Evolutionary conservation across 2,888 invertebrate genomes (phyloP).

Genomic region (Ferdinandea cuprea): DNA sequence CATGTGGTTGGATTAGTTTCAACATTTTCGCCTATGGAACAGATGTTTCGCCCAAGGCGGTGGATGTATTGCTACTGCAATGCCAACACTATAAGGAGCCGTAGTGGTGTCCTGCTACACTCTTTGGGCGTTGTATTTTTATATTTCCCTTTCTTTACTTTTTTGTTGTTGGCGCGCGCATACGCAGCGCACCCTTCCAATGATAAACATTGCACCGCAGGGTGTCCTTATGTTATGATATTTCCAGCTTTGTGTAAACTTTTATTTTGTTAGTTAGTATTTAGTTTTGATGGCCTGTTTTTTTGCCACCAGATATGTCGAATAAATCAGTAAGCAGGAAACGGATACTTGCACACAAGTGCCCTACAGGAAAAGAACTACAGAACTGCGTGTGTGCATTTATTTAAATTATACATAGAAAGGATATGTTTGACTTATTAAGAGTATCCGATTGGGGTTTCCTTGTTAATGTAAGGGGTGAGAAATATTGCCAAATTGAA

Average conservation of each 20-base stretch:
- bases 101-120: conserved; percentile 22
- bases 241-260: conserved; percentile 34
- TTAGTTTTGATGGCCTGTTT: conserved; percentile 6
- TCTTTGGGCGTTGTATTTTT: conserved; percentile 21
- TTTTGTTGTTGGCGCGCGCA: conserved; percentile 2
- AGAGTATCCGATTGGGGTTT: conserved; percentile 1
- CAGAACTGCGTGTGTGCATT: background rate
- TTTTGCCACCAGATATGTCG: background rate
- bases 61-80: conserved; percentile 33
- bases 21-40: conserved; percentile 74
- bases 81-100: conserved; percentile 4
- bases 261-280: conserved; percentile 29
- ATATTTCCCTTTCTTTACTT: conserved; percentile 25
- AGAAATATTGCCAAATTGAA: too few species aligned
- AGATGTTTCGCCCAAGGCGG: conserved; percentile 76
- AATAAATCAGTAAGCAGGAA: conserved; percentile 38
- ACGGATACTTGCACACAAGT: conserved; percentile 26
- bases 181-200: conserved; percentile 48
- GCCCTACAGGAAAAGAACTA: conserved; percentile 3
- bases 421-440: conserved; percentile 9
- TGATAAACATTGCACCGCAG: conserved; percentile 73
- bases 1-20: conserved; percentile 76
- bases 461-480: background rate
- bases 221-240: conserved; percentile 64
- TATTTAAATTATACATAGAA: background rate